Evolutionary conservation across 2,888 invertebrate genomes (phyloP), one percentile per base, ranked within the genome.

Genomic region (Drosophila nr. perissopoda): DNA sequence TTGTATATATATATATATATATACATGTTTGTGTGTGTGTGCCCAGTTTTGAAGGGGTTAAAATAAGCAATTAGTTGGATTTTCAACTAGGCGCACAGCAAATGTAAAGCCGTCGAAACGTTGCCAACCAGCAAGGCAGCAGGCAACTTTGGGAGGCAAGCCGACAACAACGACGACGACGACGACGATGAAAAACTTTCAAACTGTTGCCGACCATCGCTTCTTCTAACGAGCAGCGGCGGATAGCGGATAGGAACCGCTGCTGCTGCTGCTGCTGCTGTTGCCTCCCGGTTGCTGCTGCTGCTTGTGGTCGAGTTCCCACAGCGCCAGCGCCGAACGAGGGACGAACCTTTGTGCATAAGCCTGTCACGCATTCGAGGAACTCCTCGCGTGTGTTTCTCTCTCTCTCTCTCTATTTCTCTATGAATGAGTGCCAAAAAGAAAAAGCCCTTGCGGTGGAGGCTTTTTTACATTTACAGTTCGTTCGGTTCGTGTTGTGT

Each of bases 1-100:
- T 83, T 74, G 85, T 83, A 54, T 73, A 51, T 60, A 51, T 48
- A 49, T 42, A 10, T 42, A n/a, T 68, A 64, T 73, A 66, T 80
- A 31, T 31, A 31, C 8, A 31, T 31, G 2, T 51, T 18, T 53
- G 69, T 82, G 80, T 76, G 71, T 73, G 78, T 82, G 64, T 79
- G 81, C 79, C 59, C 77, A 80, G 81, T 87, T 89, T 91, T 91
- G 88, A 91, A 91, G 91, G 91, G 91, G 91, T 91, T 91, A 91
- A 91, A 91, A 91, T 91, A 87, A 87, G 87, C 87, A 87, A 87
- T 87, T 87, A 87, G 87, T 87, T 89, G 87, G 87, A 87, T 89
- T 87, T 87, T 87, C 89, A 89, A 86, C 87, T 87, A 90, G 87
- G 89, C 88, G 87, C 89, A 73, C 90, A 89, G 88, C 78, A 87